Evolutionary conservation across 2,797 vertebrate genomes (phyloP).

Genomic region (Coendou prehensilis): DNA sequence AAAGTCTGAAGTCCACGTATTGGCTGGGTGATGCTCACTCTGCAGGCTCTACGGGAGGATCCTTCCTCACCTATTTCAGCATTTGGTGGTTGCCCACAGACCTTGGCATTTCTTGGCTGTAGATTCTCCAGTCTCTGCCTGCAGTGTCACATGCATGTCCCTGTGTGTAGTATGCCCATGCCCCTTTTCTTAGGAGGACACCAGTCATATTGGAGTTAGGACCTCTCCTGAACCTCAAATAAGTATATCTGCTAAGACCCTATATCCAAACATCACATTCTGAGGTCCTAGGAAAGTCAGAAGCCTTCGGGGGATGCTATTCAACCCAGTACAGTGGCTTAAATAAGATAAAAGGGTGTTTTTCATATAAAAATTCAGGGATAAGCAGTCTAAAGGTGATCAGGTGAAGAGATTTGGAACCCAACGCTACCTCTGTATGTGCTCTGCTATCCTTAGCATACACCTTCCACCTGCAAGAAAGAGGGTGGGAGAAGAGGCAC

Average conservation of each 20-base stretch:
- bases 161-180: background rate
- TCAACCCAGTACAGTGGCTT: background rate
- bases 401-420: background rate
- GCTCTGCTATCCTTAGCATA: too few relatives aligned
- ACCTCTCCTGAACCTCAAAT: background rate
- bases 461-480: background rate
- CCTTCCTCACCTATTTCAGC: background rate
- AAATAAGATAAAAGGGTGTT: background rate
- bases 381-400: background rate
- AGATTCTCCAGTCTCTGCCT: background rate
- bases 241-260: background rate
- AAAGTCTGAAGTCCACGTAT: background rate
- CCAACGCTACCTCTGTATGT: too few relatives aligned
- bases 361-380: background rate
- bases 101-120: background rate
- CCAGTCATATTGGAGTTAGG: background rate
- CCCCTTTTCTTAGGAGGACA: background rate
- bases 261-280: background rate
- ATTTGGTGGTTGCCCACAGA: background rate
- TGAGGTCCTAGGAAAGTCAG: background rate
- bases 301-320: background rate
- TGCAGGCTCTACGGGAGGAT: background rate
- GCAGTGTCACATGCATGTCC: too few relatives aligned
- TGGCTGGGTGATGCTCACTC: background rate
- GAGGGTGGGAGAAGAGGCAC: background rate